Base-by-base conservation (phyloP, 2,797 vertebrate genomes). In the Argya squamiceps region DNA sequence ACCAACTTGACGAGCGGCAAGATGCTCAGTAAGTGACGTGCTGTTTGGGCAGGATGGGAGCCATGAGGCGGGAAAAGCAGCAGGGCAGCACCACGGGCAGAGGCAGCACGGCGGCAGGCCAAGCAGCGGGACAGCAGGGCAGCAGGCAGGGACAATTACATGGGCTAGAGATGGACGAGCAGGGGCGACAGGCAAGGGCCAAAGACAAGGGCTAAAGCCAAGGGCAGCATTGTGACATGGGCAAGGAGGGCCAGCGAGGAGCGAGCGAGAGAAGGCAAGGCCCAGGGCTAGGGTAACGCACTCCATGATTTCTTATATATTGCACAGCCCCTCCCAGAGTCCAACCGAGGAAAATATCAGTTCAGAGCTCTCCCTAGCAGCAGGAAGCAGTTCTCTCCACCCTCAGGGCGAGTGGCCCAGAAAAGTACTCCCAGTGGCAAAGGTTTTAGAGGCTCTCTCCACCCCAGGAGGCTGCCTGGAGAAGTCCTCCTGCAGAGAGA, bases 271-370 rank as follows among this genome's bases (percentile, higher is more conserved):
- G 13, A 58, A 20, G 26, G 12, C 8, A 65, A 49, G 12, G 19
- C 23, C 12, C 6, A 5, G 36, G 16, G 11, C 26, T 0, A 0
- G 2, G 5, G 7, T 17, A 17, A 32, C 0, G 0, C 30, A 14
- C 7, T 34, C 32, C 18, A 6, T 1, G 1, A 56, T 26, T 58
- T 18, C 14, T 36, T 15, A 10, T 8, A 8, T 15, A 22, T 27
- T 2, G 4, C 60, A 43, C 32, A 41, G 32, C 22, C 5, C 21
- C 11, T 22, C 11, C 43, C 37, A 32, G 0, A 0, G 32, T 32
- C 15, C 12, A 7, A 4, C 4, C 32, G 11, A 50, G 44, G 18
- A 67, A 75, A 50, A 37, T 19, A 34, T 1, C 10, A 22, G 15
- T 15, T 22, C 2, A 67, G 22, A 12, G 5, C 18, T 50, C 12